Evolutionary conservation across 2,113 vertebrate genomes (phyloP).

Genomic region (Sceloporus tristichus): DNA sequence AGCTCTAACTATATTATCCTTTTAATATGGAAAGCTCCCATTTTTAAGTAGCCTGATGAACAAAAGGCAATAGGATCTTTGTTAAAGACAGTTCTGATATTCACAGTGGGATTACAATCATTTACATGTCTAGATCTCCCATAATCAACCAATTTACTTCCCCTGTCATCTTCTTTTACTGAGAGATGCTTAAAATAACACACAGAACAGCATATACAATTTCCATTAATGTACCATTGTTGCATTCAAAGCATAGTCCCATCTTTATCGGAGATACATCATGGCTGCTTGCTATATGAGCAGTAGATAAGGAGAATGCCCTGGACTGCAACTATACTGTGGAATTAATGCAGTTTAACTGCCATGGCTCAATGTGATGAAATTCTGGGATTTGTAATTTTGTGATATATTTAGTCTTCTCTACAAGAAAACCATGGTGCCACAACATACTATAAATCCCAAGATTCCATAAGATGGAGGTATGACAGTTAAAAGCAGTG

Average conservation of each 20-base stretch:
- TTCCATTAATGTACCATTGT: background rate
- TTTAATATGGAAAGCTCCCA: background rate
- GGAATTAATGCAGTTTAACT: too few relatives aligned
- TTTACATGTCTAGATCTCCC: background rate
- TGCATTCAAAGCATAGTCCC: background rate
- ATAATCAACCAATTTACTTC: constrained; percentile 2
- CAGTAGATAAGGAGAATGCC: too few relatives aligned
- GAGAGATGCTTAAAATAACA: background rate
- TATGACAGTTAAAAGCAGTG: background rate
- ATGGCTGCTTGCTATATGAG: background rate
- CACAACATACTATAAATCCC: too few relatives aligned
- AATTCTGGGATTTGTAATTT: too few relatives aligned
- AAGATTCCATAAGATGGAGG: too few relatives aligned
- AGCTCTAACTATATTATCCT: background rate
- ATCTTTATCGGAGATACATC: background rate
- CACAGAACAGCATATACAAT: background rate
- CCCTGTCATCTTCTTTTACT: background rate
- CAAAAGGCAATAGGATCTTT: background rate
- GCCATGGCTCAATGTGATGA: too few relatives aligned
- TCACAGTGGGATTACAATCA: background rate
- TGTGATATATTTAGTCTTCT: too few relatives aligned
- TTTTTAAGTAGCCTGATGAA: background rate
- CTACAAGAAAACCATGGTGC: too few relatives aligned
- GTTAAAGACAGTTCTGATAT: background rate
- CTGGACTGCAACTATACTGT: too few relatives aligned